Conservation (phyloP, 2,888 invertebrate genomes). For the Lasioglossum vierecki region DNA sequence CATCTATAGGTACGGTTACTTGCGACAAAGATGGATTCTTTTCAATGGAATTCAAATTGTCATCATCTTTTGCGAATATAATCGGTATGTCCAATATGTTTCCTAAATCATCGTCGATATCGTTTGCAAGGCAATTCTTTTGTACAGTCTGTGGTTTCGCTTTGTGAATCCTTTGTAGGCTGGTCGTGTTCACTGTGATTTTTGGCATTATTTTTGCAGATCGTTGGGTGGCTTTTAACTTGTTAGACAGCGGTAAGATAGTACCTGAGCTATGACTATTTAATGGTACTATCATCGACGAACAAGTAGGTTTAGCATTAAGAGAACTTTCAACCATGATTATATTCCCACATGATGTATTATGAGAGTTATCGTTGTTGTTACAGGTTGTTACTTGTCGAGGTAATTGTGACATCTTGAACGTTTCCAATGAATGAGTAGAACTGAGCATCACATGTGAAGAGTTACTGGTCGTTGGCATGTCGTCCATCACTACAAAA, state of each 20-base stretch:
- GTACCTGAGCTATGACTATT: conserved; percentile 68
- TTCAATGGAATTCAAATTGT: conserved; percentile 77
- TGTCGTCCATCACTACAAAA: conserved; percentile 78
- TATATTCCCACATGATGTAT: conserved; percentile 70
- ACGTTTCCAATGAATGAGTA: conserved; percentile 70
- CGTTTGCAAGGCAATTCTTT: conserved; percentile 64
- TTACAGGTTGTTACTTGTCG: conserved; percentile 62
- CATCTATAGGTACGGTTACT: conserved; percentile 51
- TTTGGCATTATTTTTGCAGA: conserved; percentile 74
- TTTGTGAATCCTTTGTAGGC: conserved; percentile 66
- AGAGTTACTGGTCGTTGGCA: conserved; percentile 63
- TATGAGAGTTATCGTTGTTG: conserved; percentile 68
- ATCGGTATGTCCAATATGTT: conserved; percentile 89
- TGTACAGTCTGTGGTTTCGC: conserved; percentile 55
- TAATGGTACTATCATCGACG: conserved; percentile 71
- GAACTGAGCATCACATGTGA: conserved; percentile 59
- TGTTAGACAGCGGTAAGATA: conserved; percentile 72
- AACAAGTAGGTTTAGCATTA: conserved; percentile 58
- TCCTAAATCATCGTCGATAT: conserved; percentile 79
- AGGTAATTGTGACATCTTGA: conserved; percentile 71
- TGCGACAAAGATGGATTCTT: conserved; percentile 69
- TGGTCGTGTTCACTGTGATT: conserved; percentile 75
- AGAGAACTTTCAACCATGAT: conserved; percentile 74
- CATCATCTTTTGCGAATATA: conserved; percentile 88
- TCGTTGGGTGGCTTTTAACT: conserved; percentile 69